Base-by-base conservation (phyloP, 2,113 vertebrate species). In the Clarias gariepinus region DNA sequence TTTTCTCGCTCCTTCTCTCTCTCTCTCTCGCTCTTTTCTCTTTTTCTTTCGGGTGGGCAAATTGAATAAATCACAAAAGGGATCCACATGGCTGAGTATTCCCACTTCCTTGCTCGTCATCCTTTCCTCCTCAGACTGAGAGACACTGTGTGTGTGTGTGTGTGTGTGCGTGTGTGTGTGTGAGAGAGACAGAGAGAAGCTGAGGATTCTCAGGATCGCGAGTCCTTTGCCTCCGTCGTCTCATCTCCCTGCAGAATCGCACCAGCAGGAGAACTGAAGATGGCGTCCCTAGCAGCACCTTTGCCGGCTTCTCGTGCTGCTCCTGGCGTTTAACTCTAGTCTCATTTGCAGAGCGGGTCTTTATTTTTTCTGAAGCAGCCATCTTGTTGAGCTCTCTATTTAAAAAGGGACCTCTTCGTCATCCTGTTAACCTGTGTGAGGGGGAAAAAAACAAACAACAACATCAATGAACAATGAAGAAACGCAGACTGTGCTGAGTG, bases 21-120 rank as follows among this genome's bases (percentile, higher is more conserved):
- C 76, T 79, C 77, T 79, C n/a, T 79, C n/a, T 55, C 52, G 28
- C 21, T 30, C 25, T 55, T 52, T 78, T 12, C 16, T 12, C 60
- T 7, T 18, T 36, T 5, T 71, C 28, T 30, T 18, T 18, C 69
- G 60, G 87, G 89, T 84, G 88, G 92, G 92, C 89, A 91, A 88
- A 90, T 91, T 87, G 92, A 91, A 93, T 92, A 92, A 91, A 90
- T 92, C 93, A 91, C 87, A 88, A 77, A 81, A 90, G 86, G 87
- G 91, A 92, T 91, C 91, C 64, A 89, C 90, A 74, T 88, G 82
- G 83, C 85, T 53, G 88, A 88, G 88, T 89, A 90, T 87, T 88
- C 85, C 81, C 60, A 82, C 89, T 91, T 89, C 90, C 83, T 89
- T 89, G 73, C 77, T 76, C 91, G 90, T 90, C 90, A 91, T 90